Evolutionary conservation across 2,797 vertebrate genomes (phyloP), one percentile per base, ranked within the genome.

Genomic region (Glyptemys insculpta): DNA sequence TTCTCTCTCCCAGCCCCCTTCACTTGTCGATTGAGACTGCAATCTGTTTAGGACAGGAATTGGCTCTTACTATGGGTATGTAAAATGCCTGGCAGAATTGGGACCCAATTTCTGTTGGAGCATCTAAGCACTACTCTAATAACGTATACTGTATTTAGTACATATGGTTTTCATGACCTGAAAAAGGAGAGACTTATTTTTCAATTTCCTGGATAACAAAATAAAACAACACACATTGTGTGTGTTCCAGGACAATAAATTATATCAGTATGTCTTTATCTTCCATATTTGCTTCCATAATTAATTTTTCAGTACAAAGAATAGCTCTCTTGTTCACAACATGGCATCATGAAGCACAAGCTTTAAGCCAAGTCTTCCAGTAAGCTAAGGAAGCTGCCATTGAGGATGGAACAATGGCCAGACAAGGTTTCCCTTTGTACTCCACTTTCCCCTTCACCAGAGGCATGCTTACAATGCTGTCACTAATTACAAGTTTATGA

Each of bases 401-500:
- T 41, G 79, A 86, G 12, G 52, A 92, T 12, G 84, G 87, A 90
- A 89, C 50, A 81, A n/a, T 57, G 65, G 41, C 41, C 21, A 52
- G 41, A 93, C 6, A 79, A 16, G 21, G 50, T 12, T 90, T 81
- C 88, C 23, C 88, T 90, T 29, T 85, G 83, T 81, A 31, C 72
- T 76, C 62, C 34, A 15, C 29, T n/a, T 76, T 44, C 93, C 82
- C 54, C 53, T 88, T 91, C 90, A 50, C 21, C 87, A 85, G 53
- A 76, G 72, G 12, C 89, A 57, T n/a, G 44, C 49, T 79, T 86
- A 92, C 91, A 86, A 49, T 11, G 79, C 44, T 56, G 86, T 56
- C 83, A 83, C 92, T 94, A 94, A 97, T 95, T 91, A 72, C 87
- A 53, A 72, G 3, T 49, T 92, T 81, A 84, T 37, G 74, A 93